Base-by-base conservation (phyloP, 2,113 vertebrate genomes). In the Herpailurus yagouaroundi region DNA sequence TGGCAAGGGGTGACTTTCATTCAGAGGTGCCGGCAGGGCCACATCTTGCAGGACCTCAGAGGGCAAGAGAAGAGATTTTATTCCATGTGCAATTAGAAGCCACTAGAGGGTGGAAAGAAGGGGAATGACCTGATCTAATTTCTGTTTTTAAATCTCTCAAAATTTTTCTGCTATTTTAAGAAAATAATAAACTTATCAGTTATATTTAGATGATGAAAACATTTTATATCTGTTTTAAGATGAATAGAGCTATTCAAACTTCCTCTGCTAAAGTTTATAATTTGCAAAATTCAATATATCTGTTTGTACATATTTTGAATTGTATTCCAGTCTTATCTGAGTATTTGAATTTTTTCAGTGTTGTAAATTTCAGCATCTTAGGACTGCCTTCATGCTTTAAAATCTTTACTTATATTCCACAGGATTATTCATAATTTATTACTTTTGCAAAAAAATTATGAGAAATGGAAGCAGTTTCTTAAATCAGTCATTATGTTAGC, bases 391-490 rank as follows among this genome's bases (percentile, higher is more conserved):
- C 33, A 14, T 80, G 18, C 77, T 90, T 84, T 90, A 80, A 73
- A 85, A 77, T 93, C 29, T 71, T 96, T 50, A 52, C 66, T 52
- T 76, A 41, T 71, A 41, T 73, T 89, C 27, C 64, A 73, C 23
- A 64, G 50, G 52, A 86, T 91, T 55, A 81, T 48, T 27, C 4
- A 57, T 74, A 27, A 66, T 80, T 88, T 92, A 88, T 16, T 87
- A 14, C 25, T 92, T 73, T 81, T 79, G 31, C 29, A 87, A 87
- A 76, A 86, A 52, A 50, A 80, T 31, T 63, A 7, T 80, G 45
- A 86, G 29, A 95, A 73, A 80, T 90, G 4, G 21, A 87, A 74
- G 23, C 63, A 91, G 31, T 96, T 96, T 94, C 52, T 91, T 80
- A 71, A 68, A 84, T 48, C 23, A 73, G 45, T 25, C 15, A 55